These are phyloP conservation scores for Cylloceria caligata DNA, from an alignment of 2,888 invertebrate genomes.

Conservation along the genomic window DNA sequence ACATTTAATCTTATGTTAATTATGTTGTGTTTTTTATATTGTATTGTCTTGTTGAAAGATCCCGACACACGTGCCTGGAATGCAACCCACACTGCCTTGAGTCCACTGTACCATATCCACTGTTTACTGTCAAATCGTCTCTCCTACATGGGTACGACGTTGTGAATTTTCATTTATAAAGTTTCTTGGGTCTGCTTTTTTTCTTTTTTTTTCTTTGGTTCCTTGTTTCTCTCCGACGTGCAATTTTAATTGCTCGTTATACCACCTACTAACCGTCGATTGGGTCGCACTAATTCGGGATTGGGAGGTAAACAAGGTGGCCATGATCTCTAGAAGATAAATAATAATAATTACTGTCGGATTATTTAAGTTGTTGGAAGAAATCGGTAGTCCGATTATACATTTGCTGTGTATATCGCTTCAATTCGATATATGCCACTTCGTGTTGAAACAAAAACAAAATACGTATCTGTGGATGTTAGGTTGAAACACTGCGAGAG, in stretches of 20 bases:
- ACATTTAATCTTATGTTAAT: slow-evolving; percentile 38
- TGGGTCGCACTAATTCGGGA: slow-evolving; percentile 37
- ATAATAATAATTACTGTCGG: slow-evolving; percentile 6
- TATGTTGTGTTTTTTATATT: slow-evolving; percentile 27
- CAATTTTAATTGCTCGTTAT: background rate
- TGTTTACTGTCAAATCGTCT: slow-evolving; percentile 79
- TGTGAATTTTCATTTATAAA: slow-evolving; percentile 41
- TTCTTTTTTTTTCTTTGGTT: slow-evolving; percentile 25
- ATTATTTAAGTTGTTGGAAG: slow-evolving; percentile 5
- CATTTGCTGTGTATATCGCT: slow-evolving; percentile 56
- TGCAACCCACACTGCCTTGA: slow-evolving; percentile 83
- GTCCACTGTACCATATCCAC: slow-evolving; percentile 71
- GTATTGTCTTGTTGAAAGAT: slow-evolving; percentile 79
- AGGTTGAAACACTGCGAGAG: slow-evolving; percentile 96
- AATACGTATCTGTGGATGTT: slow-evolving; percentile 11
- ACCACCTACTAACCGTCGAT: slow-evolving; percentile 27
- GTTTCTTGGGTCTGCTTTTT: slow-evolving; percentile 1
- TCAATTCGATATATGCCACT: slow-evolving; percentile 17
- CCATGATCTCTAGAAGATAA: slow-evolving; percentile 21
- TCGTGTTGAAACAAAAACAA: background rate
- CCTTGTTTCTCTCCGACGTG: slow-evolving; percentile 44
- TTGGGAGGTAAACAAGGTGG: slow-evolving; percentile 55
- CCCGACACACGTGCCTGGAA: slow-evolving; percentile 81
- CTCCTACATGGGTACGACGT: slow-evolving; percentile 74
- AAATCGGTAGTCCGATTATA: slow-evolving; percentile 37